Evolutionary conservation across 2,888 invertebrate species (phyloP).

Genomic region (Hesperia comma): DNA sequence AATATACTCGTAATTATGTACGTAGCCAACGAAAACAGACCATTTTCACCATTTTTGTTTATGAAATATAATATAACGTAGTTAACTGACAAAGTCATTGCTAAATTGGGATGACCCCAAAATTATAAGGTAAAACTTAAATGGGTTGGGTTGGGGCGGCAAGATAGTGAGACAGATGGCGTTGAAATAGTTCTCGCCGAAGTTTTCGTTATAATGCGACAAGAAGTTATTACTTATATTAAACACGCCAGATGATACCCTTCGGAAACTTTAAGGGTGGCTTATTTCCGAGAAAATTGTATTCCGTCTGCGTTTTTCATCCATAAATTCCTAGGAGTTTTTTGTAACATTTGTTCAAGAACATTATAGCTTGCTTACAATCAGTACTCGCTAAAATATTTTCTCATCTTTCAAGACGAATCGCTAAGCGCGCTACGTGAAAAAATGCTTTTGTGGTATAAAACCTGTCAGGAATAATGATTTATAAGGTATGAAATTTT

Average conservation of each 20-base stretch:
- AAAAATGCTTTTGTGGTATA: slow-evolving; percentile 7
- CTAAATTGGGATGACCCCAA: slow-evolving; percentile 5
- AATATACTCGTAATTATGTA: too few species aligned
- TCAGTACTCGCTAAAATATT: slow-evolving; percentile 8
- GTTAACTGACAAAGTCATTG: not conserved
- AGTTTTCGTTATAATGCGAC: slow-evolving; percentile 51
- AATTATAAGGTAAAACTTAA: slow-evolving; percentile 35
- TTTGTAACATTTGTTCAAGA: not conserved
- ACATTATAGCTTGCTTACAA: not conserved
- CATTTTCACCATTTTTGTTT: too few species aligned
- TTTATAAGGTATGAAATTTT: slow-evolving; percentile 60
- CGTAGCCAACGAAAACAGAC: too few species aligned
- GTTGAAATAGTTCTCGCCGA: slow-evolving; percentile 47
- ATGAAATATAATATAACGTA: too few species aligned
- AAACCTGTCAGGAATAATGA: slow-evolving; percentile 51
- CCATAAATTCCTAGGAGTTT: slow-evolving; percentile 1
- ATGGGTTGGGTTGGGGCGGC: slow-evolving; percentile 42
- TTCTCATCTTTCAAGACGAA: slow-evolving; percentile 5
- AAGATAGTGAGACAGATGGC: slow-evolving; percentile 46
- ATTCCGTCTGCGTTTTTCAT: slow-evolving; percentile 12
- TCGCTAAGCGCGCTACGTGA: slow-evolving; percentile 5
- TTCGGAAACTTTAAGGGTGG: slow-evolving; percentile 28
- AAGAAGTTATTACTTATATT: slow-evolving; percentile 50
- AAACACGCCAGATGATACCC: slow-evolving; percentile 46
- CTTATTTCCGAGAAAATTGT: slow-evolving; percentile 29